Evolutionary conservation across 1,140 invertebrate genomes (phyloP), one percentile per base, ranked within the genome.

Genomic region (Penaeus vannamei): DNA sequence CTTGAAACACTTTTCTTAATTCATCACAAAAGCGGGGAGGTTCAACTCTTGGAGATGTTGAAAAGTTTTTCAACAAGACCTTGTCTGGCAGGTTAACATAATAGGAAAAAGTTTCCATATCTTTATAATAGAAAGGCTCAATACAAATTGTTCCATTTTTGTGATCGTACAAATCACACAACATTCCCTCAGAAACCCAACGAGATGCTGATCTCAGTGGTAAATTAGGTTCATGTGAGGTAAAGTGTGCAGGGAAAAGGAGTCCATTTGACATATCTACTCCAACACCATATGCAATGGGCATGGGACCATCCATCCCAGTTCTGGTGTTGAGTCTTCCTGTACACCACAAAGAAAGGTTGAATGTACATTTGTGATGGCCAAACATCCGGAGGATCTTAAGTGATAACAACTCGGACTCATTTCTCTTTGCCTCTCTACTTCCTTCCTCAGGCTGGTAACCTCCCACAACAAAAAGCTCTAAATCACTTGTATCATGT

Each of bases 41-140:
- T 76, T 92, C 91, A 26, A 91, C 91, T 42, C 85, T 81, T 2
- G 91, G 91, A 59, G 91, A 92, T 20, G 91, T 92, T 19, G 91
- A 92, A 80, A 92, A 92, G n/a, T 92, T 87, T 46, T 83, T 87
- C 14, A 91, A 69, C 26, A 92, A 86, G 29, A 89, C 80, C 8
- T 91, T 77, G 72, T 91, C 90, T 32, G 90, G 69, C 22, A 91
- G 81, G 10, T 86, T 87, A 22, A 86, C 32, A 82, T 91, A 92
- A 53, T 90, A 59, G 26, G 60, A 64, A 64, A 91, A 90, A 32
- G 59, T 62, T n/a, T 87, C 79, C n/a, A 84, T 76, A n/a, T 80
- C 72, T 36, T 76, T 86, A 79, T 91, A 91, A 61, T 79, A 36
- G 80, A 92, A 92, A 17, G 91, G 91, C 23, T 90, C 32, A 66